Percentiles rank a stretch among this genome's conserved stretches.
Evolutionary conservation across 2,113 vertebrate genomes (phyloP).

Genomic region (Vulpes lagopus): DNA sequence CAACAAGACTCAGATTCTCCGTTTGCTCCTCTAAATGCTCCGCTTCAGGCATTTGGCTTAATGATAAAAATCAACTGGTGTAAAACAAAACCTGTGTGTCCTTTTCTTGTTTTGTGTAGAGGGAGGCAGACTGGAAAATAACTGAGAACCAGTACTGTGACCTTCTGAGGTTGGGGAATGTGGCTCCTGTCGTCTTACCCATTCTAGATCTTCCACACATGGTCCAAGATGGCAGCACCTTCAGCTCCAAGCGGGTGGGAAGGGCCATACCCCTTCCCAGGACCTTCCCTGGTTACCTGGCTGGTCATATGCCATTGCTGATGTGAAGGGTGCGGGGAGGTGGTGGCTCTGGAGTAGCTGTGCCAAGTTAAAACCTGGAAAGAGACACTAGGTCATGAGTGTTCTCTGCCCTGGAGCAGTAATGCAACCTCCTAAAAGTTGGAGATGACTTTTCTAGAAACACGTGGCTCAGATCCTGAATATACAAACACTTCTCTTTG

Average conservation of each 20-base stretch:
- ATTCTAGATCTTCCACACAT: background rate
- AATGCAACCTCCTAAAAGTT: accelerated
- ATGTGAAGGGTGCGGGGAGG: background rate
- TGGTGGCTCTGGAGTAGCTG: background rate
- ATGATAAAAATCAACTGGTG: background rate
- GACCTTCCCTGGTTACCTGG: accelerated
- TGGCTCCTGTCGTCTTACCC: background rate
- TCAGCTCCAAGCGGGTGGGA: background rate
- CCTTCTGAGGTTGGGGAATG: background rate
- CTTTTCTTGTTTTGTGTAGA: background rate
- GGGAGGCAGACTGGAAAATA: no score
- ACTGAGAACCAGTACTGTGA: background rate
- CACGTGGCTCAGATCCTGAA: accelerated
- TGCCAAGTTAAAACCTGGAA: background rate
- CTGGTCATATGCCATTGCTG: accelerated
- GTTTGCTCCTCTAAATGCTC: background rate
- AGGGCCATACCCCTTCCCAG: background rate
- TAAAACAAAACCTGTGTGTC: background rate
- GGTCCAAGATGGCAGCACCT: background rate
- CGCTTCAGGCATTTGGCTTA: background rate
- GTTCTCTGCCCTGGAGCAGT: no score
- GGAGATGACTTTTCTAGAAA: background rate
- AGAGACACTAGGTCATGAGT: background rate
- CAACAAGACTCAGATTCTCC: background rate
- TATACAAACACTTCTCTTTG: accelerated